Percentiles rank a stretch among this genome's conserved stretches.
These are phyloP conservation scores for Pteromalus puparum DNA, from an alignment of 1,140 invertebrate genomes.

Conservation along the genomic window DNA sequence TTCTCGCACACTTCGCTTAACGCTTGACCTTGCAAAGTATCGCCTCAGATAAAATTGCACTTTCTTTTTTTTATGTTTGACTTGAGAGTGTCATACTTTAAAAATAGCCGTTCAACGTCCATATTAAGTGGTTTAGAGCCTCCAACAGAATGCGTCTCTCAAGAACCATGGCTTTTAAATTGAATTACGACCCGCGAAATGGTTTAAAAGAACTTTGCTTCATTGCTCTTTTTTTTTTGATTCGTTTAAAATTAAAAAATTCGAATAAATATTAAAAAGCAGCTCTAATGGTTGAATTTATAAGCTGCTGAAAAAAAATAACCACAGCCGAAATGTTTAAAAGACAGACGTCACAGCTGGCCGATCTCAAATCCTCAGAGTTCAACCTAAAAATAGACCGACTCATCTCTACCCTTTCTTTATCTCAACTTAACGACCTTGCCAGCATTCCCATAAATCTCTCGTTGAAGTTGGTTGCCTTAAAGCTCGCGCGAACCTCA, in stretches of 20 bases:
- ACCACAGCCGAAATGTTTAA: no score
- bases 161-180: no score
- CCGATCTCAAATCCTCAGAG: not conserved
- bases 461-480: not conserved
- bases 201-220: no score
- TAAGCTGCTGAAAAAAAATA: not conserved
- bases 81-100: slow-evolving; percentile 11
- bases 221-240: no score
- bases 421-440: slow-evolving; percentile 35
- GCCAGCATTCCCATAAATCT: slow-evolving; percentile 8
- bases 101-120: slow-evolving; percentile 25
- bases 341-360: no score
- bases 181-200: no score
- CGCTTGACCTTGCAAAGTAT: slow-evolving; percentile 36
- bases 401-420: not conserved
- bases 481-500: not conserved
- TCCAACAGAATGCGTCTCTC: not conserved
- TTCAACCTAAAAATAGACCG: not conserved
- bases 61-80: not conserved
- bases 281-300: no score
- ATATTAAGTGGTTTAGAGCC: not conserved
- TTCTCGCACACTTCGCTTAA: no score
- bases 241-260: no score
- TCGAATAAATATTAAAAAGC: no score
- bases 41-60: slow-evolving; percentile 21